Conservation (phyloP, 2,797 vertebrate genomes). For the Morelia viridis region DNA sequence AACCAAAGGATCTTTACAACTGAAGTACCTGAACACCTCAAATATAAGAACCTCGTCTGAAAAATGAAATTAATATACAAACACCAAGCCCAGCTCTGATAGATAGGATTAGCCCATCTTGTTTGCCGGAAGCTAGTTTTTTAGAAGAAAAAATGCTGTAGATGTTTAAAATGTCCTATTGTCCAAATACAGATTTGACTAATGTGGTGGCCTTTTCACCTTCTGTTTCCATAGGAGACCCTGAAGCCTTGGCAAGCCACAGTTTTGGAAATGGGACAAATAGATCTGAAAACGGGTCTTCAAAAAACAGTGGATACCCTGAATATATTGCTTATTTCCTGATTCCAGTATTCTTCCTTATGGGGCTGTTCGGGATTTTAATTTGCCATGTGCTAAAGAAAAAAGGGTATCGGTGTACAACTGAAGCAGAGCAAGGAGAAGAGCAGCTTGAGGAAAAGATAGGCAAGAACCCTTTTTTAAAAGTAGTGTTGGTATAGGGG, state of each 20-base stretch:
- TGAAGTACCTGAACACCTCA: no score
- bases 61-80: not conserved
- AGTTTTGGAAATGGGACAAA: constrained; percentile 38
- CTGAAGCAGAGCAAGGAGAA: constrained; percentile 79
- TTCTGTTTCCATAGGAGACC: constrained; percentile 48
- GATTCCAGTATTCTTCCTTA: constrained; percentile 89
- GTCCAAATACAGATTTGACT: not conserved
- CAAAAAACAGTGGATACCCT: constrained; percentile 52
- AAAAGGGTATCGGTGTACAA: constrained; percentile 96
- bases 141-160: not conserved
- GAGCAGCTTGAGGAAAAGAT: constrained; percentile 76
- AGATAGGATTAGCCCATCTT: not conserved
- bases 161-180: not conserved
- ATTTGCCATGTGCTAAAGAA: constrained; percentile 94
- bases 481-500: not conserved
- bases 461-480: constrained; percentile 59
- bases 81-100: not conserved
- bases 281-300: constrained; percentile 4
- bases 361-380: constrained; percentile 89
- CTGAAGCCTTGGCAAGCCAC: constrained; percentile 35
- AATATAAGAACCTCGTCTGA: no score
- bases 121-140: not conserved
- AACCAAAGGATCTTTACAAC: no score
- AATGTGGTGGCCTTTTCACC: not conserved
- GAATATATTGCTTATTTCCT: constrained; percentile 83